Evolutionary conservation across 2,113 vertebrate species (phyloP).

Genomic region (Agelaius phoeniceus): DNA sequence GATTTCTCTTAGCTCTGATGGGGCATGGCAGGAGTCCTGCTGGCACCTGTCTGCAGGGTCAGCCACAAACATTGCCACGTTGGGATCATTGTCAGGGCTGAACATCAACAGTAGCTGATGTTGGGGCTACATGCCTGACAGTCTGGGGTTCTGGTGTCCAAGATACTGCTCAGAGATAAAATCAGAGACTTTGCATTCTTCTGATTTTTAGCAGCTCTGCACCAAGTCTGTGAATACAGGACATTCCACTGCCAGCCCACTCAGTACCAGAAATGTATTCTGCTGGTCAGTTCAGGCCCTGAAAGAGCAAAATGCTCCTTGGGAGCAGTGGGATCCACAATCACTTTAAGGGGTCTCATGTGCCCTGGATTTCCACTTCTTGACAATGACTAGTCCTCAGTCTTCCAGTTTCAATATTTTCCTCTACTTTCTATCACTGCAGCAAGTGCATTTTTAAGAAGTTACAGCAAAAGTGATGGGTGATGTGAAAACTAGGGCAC

Average conservation of each 20-base stretch:
- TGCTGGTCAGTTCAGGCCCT: neutral
- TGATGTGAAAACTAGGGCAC: neutral
- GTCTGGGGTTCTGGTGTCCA: neutral
- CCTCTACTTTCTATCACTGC: neutral
- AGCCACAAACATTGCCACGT: rapidly evolving
- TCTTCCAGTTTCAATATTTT: neutral
- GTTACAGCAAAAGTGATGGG: neutral
- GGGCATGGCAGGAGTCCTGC: rapidly evolving
- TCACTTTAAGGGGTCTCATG: neutral
- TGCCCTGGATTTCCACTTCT: neutral
- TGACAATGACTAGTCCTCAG: neutral
- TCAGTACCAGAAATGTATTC: neutral
- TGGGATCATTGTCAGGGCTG: too few relatives aligned
- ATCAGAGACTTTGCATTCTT: neutral
- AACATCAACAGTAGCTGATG: neutral
- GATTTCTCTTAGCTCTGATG: neutral
- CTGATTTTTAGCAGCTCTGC: neutral
- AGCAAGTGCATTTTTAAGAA: neutral
- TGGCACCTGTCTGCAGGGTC: neutral
- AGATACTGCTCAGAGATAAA: neutral
- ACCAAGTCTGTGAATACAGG: neutral
- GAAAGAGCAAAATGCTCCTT: neutral
- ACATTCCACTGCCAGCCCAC: neutral
- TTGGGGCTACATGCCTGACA: neutral
- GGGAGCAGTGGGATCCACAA: too few relatives aligned